Base-by-base conservation (phyloP, 2,888 invertebrate species). In the Brachypterus glaber region DNA sequence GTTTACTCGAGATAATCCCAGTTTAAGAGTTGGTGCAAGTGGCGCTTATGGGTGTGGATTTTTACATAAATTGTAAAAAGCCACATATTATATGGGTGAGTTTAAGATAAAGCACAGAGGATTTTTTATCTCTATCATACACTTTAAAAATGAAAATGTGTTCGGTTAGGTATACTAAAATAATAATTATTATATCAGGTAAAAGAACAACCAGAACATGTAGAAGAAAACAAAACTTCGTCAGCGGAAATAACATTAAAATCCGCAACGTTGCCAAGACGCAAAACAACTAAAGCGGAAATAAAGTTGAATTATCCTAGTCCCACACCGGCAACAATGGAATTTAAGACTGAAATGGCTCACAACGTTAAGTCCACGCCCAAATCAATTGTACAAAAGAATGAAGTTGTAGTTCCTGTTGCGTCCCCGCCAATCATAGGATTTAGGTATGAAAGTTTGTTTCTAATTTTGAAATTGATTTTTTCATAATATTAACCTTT, bases 201-300 rank as follows among this genome's bases (percentile, higher is more conserved):
- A 21, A 44, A 47, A 29, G 54, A 53, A 31, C 40, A 44, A 27
- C 47, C 49, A 11, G 52, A 50, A 29, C 39, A 39, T 4, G 45
- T 47, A 2, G 63, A 61, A 38, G 62, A 62, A 44, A 61, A 67
- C 24, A 73, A 77, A 60, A 74, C 73, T 2, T 76, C 77, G 11
- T 73, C 74, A 15, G 75, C 77, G 48, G 77, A 79, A 49, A 77
- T 79, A 37, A 76, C 74, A 1, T 59, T 79, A 17, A 79, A 79
- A 55, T 77, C 78, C 40, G 77, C 79, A 1, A 79, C 79, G 1
- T 61, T 79, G 44, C 79, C 79, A 3, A 68, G 79, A 46, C 67
- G 78, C 17, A 78, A 77, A 54, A 75, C 76, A 3, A 69, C 74
- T 30, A 77, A 76, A 61, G 73, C 78, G 1, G 76, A 79, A 60